phyloP scores from a whole-genome alignment of 2,113 vertebrate genomes.

The Spea bombifrons region DNA sequence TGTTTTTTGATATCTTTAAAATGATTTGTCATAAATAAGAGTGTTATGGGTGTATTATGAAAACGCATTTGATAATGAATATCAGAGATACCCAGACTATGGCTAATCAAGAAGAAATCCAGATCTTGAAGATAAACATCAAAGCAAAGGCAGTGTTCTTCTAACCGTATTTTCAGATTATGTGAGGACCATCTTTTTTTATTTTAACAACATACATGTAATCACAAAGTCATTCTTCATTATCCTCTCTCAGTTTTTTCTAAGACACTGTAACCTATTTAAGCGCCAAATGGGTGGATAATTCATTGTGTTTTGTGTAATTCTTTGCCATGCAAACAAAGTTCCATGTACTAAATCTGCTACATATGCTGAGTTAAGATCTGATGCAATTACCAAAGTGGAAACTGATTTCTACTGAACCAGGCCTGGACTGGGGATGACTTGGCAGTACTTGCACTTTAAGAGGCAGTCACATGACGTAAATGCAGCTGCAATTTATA shows the following conservation, averaged over 20 bases:
- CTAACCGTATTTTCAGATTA: conserved; percentile 26
- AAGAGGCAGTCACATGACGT: too few relatives aligned
- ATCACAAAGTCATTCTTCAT: conserved; percentile 19
- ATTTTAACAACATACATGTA: not conserved
- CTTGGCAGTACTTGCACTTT: too few relatives aligned
- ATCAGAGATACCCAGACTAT: conserved; percentile 5
- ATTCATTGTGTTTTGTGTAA: too few relatives aligned
- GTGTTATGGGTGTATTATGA: conserved; percentile 12
- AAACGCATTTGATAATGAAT: conserved; percentile 8
- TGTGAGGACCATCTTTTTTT: not conserved
- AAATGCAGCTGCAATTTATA: too few relatives aligned
- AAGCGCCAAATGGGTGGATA: too few relatives aligned
- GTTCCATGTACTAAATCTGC: too few relatives aligned
- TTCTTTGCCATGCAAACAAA: too few relatives aligned
- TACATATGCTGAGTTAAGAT: too few relatives aligned
- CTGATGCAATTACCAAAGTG: too few relatives aligned
- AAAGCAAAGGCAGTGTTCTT: conserved; percentile 20
- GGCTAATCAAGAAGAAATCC: conserved; percentile 18
- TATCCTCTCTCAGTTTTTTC: conserved; percentile 20
- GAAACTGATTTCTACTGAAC: too few relatives aligned
- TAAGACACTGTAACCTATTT: not conserved
- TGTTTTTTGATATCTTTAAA: not conserved
- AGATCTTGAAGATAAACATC: not conserved
- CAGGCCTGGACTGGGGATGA: too few relatives aligned
- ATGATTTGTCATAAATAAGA: not conserved